Evolutionary conservation across 2,888 invertebrate species (phyloP).

Genomic region (Tortricodes alternella): DNA sequence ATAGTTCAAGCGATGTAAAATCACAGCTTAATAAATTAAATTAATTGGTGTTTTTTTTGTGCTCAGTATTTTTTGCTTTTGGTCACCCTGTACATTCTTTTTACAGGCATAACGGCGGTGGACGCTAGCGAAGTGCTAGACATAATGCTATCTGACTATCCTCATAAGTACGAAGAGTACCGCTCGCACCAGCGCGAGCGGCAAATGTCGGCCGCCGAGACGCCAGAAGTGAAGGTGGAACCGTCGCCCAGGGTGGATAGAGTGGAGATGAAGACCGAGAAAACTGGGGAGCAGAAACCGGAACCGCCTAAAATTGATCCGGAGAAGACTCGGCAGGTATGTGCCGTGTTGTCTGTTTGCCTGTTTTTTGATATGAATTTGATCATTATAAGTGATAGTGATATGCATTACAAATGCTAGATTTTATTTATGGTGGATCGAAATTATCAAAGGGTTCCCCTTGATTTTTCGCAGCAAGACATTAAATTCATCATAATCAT

Average conservation of each 20-base stretch:
- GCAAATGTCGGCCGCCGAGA: conserved; percentile 57
- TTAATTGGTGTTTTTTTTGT: too few species aligned
- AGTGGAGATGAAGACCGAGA: conserved; percentile 34
- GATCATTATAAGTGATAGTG: too few species aligned
- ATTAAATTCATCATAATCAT: too few species aligned
- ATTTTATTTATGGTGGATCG: too few species aligned
- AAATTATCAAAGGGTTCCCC: too few species aligned
- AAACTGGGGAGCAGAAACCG: conserved; percentile 54
- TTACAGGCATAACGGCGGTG: conserved; percentile 91
- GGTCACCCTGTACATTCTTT: background rate
- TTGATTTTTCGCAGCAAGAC: too few species aligned
- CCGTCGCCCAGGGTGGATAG: conserved; percentile 48
- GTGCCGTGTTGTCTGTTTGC: too few species aligned
- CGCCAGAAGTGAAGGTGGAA: conserved; percentile 41
- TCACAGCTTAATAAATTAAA: too few species aligned
- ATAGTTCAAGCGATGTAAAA: too few species aligned
- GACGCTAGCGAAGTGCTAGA: conserved; percentile 96
- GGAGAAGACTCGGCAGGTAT: conserved; percentile 67
- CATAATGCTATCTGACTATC: conserved; percentile 97
- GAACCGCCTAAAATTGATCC: conserved; percentile 56
- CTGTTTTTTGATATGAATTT: too few species aligned
- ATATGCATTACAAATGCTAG: too few species aligned
- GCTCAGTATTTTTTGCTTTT: too few species aligned
- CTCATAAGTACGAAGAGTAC: conserved; percentile 96
- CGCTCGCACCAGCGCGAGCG: conserved; percentile 85